Base-by-base conservation (phyloP, 2,797 vertebrate species). In the Sphenodon punctatus region DNA sequence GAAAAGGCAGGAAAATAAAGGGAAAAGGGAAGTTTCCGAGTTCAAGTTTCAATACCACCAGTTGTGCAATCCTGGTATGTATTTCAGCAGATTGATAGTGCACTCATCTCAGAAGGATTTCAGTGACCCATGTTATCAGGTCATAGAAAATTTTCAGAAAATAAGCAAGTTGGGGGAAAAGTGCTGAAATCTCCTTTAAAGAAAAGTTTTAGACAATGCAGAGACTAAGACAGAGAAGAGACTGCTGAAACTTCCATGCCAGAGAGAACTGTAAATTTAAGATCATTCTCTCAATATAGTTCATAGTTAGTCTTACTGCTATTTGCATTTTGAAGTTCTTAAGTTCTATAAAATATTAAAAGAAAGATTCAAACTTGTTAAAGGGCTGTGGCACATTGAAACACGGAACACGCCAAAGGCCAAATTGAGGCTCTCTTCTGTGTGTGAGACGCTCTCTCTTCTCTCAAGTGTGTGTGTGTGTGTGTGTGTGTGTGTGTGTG, bases 1-100 rank as follows among this genome's bases (percentile, higher is more conserved):
- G 69, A 82, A 84, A 69, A 89, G 51, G 15, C 20, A 58, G 22
- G 10, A 34, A 71, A 80, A 69, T 67, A 92, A 89, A 89, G 76
- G 43, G 78, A 53, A 69, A 61, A 30, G 68, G 56, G n/a, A 78
- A 79, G 41, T 45, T 80, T 75, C 30, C 7, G 20, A 19, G 75
- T 75, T 78, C 11, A 49, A 39, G 13, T 80, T 80, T 80, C 70
- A 51, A 42, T 68, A 56, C 46, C 51, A 42, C 51, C 78, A 36
- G 25, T 67, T 80, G 48, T 76, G 70, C 83, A 65, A 65, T 48
- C 58, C 83, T 4, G 0, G 45, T 64, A 3, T 65, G 67, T 81
- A 70, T 79, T 79, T 67, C 53, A 84, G 45, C 49, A 69, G 65
- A 30, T 25, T 70, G 48, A 14, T 25, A n/a, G 53, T 86, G 58